phyloP scores from a whole-genome alignment of 2,888 invertebrate species.

The Sphaerophoria taeniata region DNA sequence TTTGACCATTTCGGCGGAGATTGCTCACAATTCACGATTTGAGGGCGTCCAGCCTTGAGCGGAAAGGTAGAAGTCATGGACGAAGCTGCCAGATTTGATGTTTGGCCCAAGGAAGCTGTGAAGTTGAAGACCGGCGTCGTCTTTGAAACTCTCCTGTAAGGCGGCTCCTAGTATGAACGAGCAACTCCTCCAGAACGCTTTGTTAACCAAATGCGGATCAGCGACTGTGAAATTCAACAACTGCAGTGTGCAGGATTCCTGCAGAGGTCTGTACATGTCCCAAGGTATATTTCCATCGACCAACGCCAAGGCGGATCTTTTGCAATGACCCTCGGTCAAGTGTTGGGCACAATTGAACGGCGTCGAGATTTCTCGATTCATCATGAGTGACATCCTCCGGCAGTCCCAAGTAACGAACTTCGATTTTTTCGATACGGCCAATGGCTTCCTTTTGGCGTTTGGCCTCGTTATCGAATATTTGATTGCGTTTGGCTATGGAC shows the following conservation, averaged over 20 bases:
- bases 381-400: slow-evolving; percentile 90
- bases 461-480: slow-evolving; percentile 91
- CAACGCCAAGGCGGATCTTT: slow-evolving; percentile 90
- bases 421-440: slow-evolving; percentile 95
- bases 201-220: slow-evolving; percentile 82
- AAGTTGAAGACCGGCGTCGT: slow-evolving; percentile 88
- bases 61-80: slow-evolving; percentile 92
- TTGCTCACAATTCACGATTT: slow-evolving; percentile 88
- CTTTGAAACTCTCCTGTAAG: slow-evolving; percentile 90
- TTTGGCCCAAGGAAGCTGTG: slow-evolving; percentile 96
- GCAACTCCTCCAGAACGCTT: slow-evolving; percentile 96
- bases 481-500: slow-evolving; percentile 84
- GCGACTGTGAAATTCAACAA: slow-evolving; percentile 84
- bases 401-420: slow-evolving; percentile 90
- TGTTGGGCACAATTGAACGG: slow-evolving; percentile 96
- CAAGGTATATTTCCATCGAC: slow-evolving; percentile 91
- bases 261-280: slow-evolving; percentile 96
- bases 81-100: slow-evolving; percentile 95
- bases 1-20: slow-evolving; percentile 91
- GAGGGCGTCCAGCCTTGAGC: slow-evolving; percentile 90
- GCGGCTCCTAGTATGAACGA: slow-evolving; percentile 94
- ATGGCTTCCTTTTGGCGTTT: slow-evolving; percentile 88
- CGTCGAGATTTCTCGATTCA: slow-evolving; percentile 97
- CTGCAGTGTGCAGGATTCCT: slow-evolving; percentile 85
- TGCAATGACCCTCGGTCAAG: slow-evolving; percentile 88